phyloP scores from a whole-genome alignment of 2,797 vertebrate species.

The Poeciliopsis paucimaculata region DNA sequence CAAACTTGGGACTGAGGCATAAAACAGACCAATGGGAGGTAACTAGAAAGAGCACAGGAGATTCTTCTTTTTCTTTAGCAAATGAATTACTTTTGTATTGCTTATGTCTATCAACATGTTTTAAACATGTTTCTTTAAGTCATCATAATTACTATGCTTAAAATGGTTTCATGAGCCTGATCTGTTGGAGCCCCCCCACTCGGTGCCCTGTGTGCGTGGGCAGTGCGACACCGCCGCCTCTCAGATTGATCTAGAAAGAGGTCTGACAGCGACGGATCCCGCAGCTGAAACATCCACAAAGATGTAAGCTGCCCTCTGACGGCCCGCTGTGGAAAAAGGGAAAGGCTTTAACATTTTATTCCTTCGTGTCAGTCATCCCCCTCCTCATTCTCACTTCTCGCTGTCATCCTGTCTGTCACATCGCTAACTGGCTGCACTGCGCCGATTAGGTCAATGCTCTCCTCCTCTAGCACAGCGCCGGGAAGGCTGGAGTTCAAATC shows the following conservation, averaged over 20 bases:
- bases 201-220: no score
- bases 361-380: constrained; percentile 18
- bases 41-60: no score
- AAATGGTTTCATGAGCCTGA: no score
- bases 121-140: no score
- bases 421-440: constrained; percentile 6
- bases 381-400: constrained; percentile 16
- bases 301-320: neutral
- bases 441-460: constrained; percentile 34
- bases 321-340: neutral
- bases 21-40: no score
- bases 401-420: constrained; percentile 7
- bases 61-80: no score
- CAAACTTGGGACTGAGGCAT: no score
- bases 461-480: constrained; percentile 19
- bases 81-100: no score
- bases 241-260: neutral
- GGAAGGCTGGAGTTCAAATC: constrained; percentile 37
- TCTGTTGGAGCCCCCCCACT: no score
- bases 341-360: constrained; percentile 1
- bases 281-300: neutral
- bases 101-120: no score
- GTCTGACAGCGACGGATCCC: neutral
- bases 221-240: no score
- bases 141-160: no score